phyloP scores from a whole-genome alignment of 2,797 vertebrate species.

The Clarias laeviceps region DNA sequence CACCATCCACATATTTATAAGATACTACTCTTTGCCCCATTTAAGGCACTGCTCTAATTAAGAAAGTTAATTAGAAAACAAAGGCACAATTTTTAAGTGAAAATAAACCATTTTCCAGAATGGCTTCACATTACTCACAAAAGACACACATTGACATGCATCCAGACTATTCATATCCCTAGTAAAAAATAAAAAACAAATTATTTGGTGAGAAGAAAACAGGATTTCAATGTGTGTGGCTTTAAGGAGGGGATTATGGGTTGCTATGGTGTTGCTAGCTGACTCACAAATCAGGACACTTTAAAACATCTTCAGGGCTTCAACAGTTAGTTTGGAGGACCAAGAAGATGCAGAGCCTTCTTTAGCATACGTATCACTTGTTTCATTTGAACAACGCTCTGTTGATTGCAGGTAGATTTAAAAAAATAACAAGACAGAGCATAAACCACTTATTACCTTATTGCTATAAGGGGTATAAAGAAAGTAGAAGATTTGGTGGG shows the following conservation, averaged over 20 bases:
- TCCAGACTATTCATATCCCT: constrained; percentile 48
- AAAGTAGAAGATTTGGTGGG: constrained; percentile 17
- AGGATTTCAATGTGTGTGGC: constrained; percentile 62
- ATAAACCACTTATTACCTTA: background rate
- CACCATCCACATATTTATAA: background rate
- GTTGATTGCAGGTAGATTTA: background rate
- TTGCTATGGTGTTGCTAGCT: constrained; percentile 58
- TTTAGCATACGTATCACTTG: background rate
- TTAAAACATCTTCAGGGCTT: constrained; percentile 45
- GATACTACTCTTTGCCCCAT: background rate
- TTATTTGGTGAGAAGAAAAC: constrained; percentile 60
- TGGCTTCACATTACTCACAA: constrained; percentile 11
- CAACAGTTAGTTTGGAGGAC: background rate
- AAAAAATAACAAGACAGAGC: background rate
- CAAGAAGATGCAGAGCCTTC: background rate
- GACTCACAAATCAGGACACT: constrained; percentile 59
- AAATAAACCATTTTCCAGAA: constrained; percentile 19
- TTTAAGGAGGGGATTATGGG: constrained; percentile 49
- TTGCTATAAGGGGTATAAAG: background rate
- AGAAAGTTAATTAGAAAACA: background rate
- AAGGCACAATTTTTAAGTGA: background rate
- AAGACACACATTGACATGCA: constrained; percentile 16
- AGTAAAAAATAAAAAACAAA: constrained; percentile 53
- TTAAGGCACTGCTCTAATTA: background rate
- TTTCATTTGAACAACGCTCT: background rate